Percentiles rank a stretch among this genome's conserved stretches.
phyloP scores from a whole-genome alignment of 2,888 invertebrate species.

The Leptopilina myrica region DNA sequence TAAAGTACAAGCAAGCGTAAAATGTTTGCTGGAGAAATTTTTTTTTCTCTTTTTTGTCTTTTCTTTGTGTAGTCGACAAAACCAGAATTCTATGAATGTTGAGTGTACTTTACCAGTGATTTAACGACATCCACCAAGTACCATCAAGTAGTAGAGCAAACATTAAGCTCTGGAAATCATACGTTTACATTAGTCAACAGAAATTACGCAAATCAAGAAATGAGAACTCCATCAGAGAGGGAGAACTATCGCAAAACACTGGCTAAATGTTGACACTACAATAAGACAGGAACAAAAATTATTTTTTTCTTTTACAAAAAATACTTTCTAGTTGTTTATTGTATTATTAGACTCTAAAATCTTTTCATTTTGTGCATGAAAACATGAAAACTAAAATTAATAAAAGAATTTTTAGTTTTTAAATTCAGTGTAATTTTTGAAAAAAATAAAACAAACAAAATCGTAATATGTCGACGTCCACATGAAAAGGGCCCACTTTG shows the following conservation, averaged over 20 bases:
- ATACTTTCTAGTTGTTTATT: too few relatives aligned
- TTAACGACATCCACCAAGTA: constrained; percentile 5
- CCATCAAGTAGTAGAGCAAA: constrained; percentile 23
- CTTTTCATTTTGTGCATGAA: too few relatives aligned
- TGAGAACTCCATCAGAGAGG: background rate
- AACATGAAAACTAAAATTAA: too few relatives aligned
- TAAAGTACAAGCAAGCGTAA: constrained; percentile 7
- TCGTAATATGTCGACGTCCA: too few relatives aligned
- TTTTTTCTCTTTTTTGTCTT: too few relatives aligned
- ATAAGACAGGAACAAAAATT: background rate
- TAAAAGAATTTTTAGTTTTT: too few relatives aligned
- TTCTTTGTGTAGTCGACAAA: constrained; percentile 13
- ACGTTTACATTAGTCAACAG: constrained; percentile 18
- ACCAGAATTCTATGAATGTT: constrained; percentile 22
- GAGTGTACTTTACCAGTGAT: background rate
- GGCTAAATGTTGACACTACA: background rate
- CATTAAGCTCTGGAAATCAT: constrained; percentile 10
- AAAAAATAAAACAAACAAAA: too few relatives aligned
- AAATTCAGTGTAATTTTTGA: too few relatives aligned
- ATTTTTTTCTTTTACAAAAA: too few relatives aligned
- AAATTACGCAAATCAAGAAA: constrained; percentile 1
- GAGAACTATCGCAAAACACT: background rate
- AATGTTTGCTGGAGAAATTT: constrained; percentile 17
- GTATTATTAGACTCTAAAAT: too few relatives aligned
- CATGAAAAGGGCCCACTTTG: too few relatives aligned